Base-by-base conservation (phyloP, 37 sponge, comb jelly and placozoan species). In the Corticium candelabrum region DNA sequence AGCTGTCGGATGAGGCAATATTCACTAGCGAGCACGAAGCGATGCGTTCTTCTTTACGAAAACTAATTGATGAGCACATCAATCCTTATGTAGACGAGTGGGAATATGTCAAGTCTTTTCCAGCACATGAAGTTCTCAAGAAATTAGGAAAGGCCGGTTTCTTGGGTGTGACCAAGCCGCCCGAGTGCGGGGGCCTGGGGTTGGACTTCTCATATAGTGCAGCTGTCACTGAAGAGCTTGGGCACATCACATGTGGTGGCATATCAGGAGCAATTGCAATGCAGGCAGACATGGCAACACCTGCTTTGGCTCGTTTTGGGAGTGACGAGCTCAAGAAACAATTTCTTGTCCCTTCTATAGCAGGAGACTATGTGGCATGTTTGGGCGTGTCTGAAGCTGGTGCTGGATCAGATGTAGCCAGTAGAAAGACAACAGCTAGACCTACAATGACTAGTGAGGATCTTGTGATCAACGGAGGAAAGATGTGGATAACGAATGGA, bases 401-500 rank as follows among this genome's bases (percentile, higher is more conserved):
- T 0, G 85, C 86, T 33, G 97, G 97, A 0, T 93, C 94, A 1
- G 97, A 96, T 71, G 97, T 96, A 31, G 89, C 97, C 39, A 84
- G 83, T 50, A 86, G 93, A 40, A 90, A 90, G 80, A 96, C 97
- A 21, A 87, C 82, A 0, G 97, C 97, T 33, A 30, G 80, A 33
- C 39, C 76, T n/a, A n/a, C 11, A 21, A 50, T 39, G 81, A 81
- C 89, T 77, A 78, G 86, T 33, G 88, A 89, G 76, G 93, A 96
- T 29, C 86, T 90, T 62, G 87, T 96, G 40, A 90, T 96, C 69
- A 90, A 93, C 43, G 97, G 97, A 33, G 80, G 94, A 29, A 96
- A 96, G 82, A 96, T 93, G 97, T 96, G 93, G 97, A 96, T 79
- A 34, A 96, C 97, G 11, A 89, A 68, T 36, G 93, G 93, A 27